Evolutionary conservation across 2,888 invertebrate genomes (phyloP).

Genomic region (Adela reaumurella): DNA sequence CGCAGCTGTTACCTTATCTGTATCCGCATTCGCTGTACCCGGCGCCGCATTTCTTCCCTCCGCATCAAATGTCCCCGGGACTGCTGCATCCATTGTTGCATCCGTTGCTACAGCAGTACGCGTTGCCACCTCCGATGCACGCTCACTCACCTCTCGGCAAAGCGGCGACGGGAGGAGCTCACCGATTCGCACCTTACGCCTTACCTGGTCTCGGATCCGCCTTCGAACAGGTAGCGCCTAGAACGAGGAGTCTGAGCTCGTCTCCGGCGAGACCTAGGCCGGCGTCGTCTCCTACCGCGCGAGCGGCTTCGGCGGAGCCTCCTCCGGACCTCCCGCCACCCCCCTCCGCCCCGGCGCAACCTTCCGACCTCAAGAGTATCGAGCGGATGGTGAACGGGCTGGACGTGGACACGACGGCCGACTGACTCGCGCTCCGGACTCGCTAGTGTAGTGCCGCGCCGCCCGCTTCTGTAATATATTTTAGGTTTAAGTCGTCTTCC

Average conservation of each 20-base stretch:
- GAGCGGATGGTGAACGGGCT: constrained; percentile 97
- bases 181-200: constrained; percentile 88
- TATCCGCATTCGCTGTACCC: constrained; percentile 88
- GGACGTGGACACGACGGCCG: constrained; percentile 69
- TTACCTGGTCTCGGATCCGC: constrained; percentile 78
- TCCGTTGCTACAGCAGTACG: constrained; percentile 84
- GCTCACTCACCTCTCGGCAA: constrained; percentile 67
- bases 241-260: constrained; percentile 62
- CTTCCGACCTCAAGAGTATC: constrained; percentile 89
- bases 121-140: constrained; percentile 68
- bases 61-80: constrained; percentile 75
- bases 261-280: constrained; percentile 49
- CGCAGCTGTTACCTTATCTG: constrained; percentile 89
- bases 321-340: constrained; percentile 57
- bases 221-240: constrained; percentile 85
- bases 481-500: background rate
- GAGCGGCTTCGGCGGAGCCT: constrained; percentile 51
- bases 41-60: constrained; percentile 67
- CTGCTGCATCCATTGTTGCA: constrained; percentile 88
- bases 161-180: constrained; percentile 39
- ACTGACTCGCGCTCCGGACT: constrained; percentile 32
- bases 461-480: background rate
- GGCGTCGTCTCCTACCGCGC: constrained; percentile 32
- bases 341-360: constrained; percentile 56
- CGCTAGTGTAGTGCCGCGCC: constrained; percentile 7